phyloP scores from a whole-genome alignment of 2,113 vertebrate genomes.

The Megalops atlanticus region DNA sequence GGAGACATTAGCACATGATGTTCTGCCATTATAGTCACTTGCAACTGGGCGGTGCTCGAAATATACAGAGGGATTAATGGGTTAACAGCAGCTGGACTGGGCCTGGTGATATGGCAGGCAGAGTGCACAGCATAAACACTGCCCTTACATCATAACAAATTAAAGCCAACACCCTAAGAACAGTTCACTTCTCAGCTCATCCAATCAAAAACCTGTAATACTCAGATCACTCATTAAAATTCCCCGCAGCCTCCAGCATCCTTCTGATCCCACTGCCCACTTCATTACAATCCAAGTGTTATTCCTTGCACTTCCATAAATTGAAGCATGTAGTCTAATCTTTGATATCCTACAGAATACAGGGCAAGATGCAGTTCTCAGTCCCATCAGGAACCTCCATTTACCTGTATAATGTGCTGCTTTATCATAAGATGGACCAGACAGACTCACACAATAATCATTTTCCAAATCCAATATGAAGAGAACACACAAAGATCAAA shows the following conservation, averaged over 20 bases:
- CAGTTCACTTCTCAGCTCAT: too few relatives aligned
- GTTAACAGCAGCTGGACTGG: neutral
- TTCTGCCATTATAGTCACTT: neutral
- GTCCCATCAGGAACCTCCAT: neutral
- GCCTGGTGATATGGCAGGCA: too few relatives aligned
- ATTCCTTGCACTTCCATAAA: neutral
- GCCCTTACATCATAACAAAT: too few relatives aligned
- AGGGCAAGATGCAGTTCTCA: neutral
- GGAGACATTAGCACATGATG: neutral
- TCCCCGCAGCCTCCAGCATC: neutral
- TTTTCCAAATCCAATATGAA: neutral
- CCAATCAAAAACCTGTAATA: too few relatives aligned
- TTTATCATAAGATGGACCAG: neutral
- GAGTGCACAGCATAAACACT: too few relatives aligned
- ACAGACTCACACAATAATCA: neutral
- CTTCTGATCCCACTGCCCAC: neutral
- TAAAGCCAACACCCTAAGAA: too few relatives aligned
- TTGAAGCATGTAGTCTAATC: neutral
- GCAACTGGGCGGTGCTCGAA: neutral
- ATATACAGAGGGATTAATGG: neutral
- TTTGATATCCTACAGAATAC: neutral
- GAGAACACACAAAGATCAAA: too few relatives aligned
- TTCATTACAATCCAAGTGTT: neutral
- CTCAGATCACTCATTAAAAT: neutral
- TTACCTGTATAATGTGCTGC: neutral